Percentiles rank a stretch among this genome's conserved stretches.
These are phyloP conservation scores for Nyctalus aviator DNA, from an alignment of 2,797 vertebrate genomes.

Conservation along the genomic window DNA sequence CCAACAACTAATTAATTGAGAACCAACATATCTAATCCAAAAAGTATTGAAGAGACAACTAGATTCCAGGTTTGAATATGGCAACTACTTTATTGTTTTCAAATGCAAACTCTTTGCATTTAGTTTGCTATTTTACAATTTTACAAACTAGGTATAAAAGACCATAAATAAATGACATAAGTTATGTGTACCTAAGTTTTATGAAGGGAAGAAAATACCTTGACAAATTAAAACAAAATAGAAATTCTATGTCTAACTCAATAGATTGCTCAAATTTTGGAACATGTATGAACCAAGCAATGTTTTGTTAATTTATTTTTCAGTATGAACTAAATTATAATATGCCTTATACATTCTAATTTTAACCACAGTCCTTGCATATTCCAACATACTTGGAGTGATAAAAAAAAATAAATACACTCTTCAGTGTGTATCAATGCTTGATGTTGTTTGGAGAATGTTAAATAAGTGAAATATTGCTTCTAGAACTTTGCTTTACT, in stretches of 20 bases:
- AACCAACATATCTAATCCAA: not conserved
- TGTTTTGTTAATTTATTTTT: slow-evolving; percentile 90
- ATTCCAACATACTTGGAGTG: slow-evolving; percentile 95
- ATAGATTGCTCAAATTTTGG: slow-evolving; percentile 90
- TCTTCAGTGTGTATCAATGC: slow-evolving; percentile 84
- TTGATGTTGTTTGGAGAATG: slow-evolving; percentile 89
- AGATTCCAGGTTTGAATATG: slow-evolving; percentile 86
- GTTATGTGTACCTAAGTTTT: slow-evolving; percentile 99
- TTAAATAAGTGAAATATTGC: slow-evolving; percentile 90
- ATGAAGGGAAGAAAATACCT: slow-evolving; percentile 88
- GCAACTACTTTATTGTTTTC: slow-evolving; percentile 98
- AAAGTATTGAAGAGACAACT: slow-evolving; percentile 56
- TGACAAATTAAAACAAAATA: slow-evolving; percentile 91
- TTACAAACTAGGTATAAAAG: slow-evolving; percentile 99
- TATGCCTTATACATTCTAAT: slow-evolving; percentile 96
- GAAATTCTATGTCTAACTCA: slow-evolving; percentile 94
- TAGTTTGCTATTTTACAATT: slow-evolving; percentile 98
- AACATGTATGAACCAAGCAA: slow-evolving; percentile 92
- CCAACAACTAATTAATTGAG: not conserved
- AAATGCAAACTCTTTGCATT: slow-evolving; percentile 95
- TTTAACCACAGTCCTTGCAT: slow-evolving; percentile 95
- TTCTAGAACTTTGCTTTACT: slow-evolving; percentile 87
- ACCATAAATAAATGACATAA: slow-evolving; percentile 99
- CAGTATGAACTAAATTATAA: slow-evolving; percentile 93
- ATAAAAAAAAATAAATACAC: slow-evolving; percentile 92